Evolutionary conservation across 2,888 invertebrate species (phyloP).

Genomic region (Orthosia gothica): DNA sequence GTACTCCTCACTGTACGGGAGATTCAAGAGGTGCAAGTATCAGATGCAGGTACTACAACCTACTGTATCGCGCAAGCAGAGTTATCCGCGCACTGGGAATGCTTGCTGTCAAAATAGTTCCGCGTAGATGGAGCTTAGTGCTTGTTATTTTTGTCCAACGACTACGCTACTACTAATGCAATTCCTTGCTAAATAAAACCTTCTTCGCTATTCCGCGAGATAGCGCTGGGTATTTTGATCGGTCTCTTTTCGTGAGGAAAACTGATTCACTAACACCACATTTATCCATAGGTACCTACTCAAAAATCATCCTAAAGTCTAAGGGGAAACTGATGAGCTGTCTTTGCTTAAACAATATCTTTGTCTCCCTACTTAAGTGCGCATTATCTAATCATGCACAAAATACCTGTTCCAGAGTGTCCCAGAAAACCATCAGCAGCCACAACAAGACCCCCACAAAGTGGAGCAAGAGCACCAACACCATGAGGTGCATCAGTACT

Average conservation of each 20-base stretch:
- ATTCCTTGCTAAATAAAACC: neutral
- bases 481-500: slow-evolving; percentile 74
- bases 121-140: neutral
- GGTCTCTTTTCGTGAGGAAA: no score
- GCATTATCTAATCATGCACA: neutral
- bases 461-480: slow-evolving; percentile 67
- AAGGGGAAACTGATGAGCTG: neutral
- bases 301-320: no score
- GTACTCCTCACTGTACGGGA: slow-evolving; percentile 97
- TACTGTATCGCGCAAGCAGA: neutral
- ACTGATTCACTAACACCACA: no score
- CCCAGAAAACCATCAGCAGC: slow-evolving; percentile 60
- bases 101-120: neutral
- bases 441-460: slow-evolving; percentile 71
- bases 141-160: neutral
- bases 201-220: neutral
- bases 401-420: slow-evolving; percentile 38
- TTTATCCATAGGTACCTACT: no score
- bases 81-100: neutral
- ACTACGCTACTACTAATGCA: neutral
- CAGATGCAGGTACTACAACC: slow-evolving; percentile 90
- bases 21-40: slow-evolving; percentile 97
- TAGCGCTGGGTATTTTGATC: neutral
- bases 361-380: neutral
- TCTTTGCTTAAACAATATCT: neutral